phyloP scores from a whole-genome alignment of 2,888 invertebrate genomes.

The Didymodactylos carnosus region DNA sequence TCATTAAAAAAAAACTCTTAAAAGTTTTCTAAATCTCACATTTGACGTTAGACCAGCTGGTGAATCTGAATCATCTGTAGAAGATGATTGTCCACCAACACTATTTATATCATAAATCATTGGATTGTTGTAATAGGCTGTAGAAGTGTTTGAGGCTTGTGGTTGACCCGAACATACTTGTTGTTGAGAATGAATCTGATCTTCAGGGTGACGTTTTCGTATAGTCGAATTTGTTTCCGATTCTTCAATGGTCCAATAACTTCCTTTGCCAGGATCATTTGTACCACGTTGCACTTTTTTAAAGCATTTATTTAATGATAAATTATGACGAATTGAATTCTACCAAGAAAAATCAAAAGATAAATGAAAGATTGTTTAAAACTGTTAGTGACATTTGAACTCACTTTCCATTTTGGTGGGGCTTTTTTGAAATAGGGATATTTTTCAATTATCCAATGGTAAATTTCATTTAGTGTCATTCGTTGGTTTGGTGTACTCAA shows the following conservation, averaged over 20 bases:
- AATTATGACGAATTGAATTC: slow-evolving; percentile 53
- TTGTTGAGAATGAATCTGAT: too few relatives aligned
- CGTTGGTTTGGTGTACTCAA: slow-evolving; percentile 46
- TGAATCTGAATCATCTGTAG: neutral
- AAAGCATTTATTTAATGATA: slow-evolving; percentile 53
- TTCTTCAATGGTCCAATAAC: slow-evolving; percentile 37
- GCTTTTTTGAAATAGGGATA: slow-evolving; percentile 52
- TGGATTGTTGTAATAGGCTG: too few relatives aligned
- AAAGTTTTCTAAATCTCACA: too few relatives aligned
- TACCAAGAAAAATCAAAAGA: slow-evolving; percentile 35
- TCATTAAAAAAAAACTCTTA: too few relatives aligned
- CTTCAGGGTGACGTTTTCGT: too few relatives aligned
- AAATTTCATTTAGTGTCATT: slow-evolving; percentile 54
- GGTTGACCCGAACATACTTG: too few relatives aligned
- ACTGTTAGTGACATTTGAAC: slow-evolving; percentile 7
- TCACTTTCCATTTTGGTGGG: slow-evolving; percentile 51
- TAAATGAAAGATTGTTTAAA: neutral
- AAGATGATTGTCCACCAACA: neutral
- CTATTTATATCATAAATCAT: neutral
- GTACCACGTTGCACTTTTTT: slow-evolving; percentile 51
- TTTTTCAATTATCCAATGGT: slow-evolving; percentile 51
- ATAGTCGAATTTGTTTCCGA: too few relatives aligned
- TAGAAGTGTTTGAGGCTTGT: neutral
- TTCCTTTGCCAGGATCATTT: slow-evolving; percentile 51
- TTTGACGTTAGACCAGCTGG: neutral